These are phyloP conservation scores for Hippopotamyrus pictus DNA, from an alignment of 2,797 vertebrate genomes.

Conservation along the genomic window DNA sequence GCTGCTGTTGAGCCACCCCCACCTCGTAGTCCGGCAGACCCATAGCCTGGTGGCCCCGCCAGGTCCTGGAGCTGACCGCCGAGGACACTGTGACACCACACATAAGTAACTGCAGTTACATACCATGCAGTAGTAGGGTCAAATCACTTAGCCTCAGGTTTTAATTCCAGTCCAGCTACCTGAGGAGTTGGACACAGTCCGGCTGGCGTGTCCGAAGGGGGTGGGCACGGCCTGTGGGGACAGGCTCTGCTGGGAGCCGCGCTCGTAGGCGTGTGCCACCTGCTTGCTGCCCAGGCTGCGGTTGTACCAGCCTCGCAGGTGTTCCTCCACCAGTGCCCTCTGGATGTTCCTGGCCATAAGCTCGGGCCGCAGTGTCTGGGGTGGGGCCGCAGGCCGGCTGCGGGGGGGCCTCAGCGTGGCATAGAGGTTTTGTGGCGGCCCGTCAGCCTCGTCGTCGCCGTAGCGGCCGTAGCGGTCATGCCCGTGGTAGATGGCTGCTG, in stretches of 20 bases:
- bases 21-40: slow-evolving; percentile 69
- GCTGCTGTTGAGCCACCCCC: slow-evolving; percentile 58
- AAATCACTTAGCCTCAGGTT: not conserved
- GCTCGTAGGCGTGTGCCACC: slow-evolving; percentile 65
- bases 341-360: slow-evolving; percentile 76
- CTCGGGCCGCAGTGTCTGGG: slow-evolving; percentile 56
- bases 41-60: slow-evolving; percentile 65
- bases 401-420: slow-evolving; percentile 80
- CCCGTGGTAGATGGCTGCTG: slow-evolving; percentile 57
- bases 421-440: slow-evolving; percentile 74
- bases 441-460: slow-evolving; percentile 65
- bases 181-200: slow-evolving; percentile 71
- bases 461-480: slow-evolving; percentile 66
- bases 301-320: slow-evolving; percentile 90
- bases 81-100: slow-evolving; percentile 61
- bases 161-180: slow-evolving; percentile 50
- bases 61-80: slow-evolving; percentile 67
- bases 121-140: not conserved
- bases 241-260: slow-evolving; percentile 75
- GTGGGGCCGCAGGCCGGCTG: slow-evolving; percentile 61
- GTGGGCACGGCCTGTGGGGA: slow-evolving; percentile 71
- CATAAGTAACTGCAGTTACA: not conserved
- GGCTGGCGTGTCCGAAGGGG: slow-evolving; percentile 67
- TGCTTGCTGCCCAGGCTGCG: slow-evolving; percentile 77
- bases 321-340: slow-evolving; percentile 84